Base-by-base conservation (phyloP, 1,140 invertebrate genomes). In the Heliconius melpomene region DNA sequence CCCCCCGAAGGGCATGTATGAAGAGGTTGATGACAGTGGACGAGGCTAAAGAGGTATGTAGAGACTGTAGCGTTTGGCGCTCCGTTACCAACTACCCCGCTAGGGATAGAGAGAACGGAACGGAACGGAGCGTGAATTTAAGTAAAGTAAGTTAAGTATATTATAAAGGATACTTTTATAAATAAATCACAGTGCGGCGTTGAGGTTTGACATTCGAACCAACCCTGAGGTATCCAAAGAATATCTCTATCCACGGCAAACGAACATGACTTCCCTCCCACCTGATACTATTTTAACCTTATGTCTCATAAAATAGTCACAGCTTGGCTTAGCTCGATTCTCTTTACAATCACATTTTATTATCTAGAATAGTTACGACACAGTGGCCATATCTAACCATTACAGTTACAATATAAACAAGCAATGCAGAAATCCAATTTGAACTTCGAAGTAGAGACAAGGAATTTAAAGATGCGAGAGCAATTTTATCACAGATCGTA, bases 291-390 rank as follows among this genome's bases (percentile, higher is more conserved):
- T 57, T 60, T 60, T 26, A 11, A 29, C 3, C 23, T 26, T 26
- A 46, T 46, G 38, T 26, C 46, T 77, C 60, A 77, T 77, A 77
- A 70, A 71, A 50, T 71, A 77, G 75, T 77, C 75, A 77, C 75
- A 77, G 50, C 60, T 66, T 7, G 66, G 60, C 50, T 70, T 77
- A 18, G 36, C 29, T 75, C 74, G 36, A 75, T 60, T 36, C 38
- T 66, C 57, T 77, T 77, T 77, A 77, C 52, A 77, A 66, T 57
- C 57, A 71, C 75, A 77, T 77, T 77, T 77, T 77, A 77, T 71
- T 77, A 77, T 36, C 60, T 71, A 29, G 38, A 70, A 38, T 46
- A 70, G 66, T 76, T 76, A 38, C 75, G 57, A 29, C n/a, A 70
- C 66, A 70, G 36, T 71, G 36, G 50, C 74, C 74, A 18, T 66